These are phyloP conservation scores for Agelas oroides DNA, from an alignment of 37 sponge, comb jelly and placozoan species.

Conservation along the genomic window DNA sequence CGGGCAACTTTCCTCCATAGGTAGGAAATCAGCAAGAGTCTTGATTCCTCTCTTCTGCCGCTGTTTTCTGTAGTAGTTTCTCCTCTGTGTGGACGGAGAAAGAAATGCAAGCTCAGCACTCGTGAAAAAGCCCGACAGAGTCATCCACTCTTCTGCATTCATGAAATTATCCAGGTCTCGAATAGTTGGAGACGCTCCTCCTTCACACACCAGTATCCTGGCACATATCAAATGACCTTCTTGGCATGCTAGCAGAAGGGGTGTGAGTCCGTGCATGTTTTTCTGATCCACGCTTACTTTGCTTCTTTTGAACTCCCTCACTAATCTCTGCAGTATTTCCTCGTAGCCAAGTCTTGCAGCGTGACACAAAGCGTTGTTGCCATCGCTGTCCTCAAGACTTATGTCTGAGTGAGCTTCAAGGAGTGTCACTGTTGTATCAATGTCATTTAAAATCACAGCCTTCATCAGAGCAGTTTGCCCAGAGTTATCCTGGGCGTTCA, in stretches of 20 bases:
- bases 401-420: conserved; percentile 32
- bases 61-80: conserved; percentile 30
- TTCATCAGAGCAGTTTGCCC: conserved; percentile 75
- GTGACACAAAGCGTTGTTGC: conserved; percentile 68
- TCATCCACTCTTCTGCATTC: conserved; percentile 79
- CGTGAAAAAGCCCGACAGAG: conserved; percentile 1
- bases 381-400: conserved; percentile 55
- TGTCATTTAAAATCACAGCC: conserved; percentile 48
- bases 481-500: conserved; percentile 52
- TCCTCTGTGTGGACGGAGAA: conserved; percentile 34
- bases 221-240: conserved; percentile 63
- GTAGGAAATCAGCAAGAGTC: conserved; percentile 70
- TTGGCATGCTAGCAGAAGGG: conserved; percentile 74
- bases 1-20: not conserved
- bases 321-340: conserved; percentile 40
- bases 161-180: conserved; percentile 86
- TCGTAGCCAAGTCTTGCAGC: conserved; percentile 59
- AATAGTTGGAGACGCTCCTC: conserved; percentile 71
- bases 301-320: conserved; percentile 19
- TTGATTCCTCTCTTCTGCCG: conserved; percentile 56
- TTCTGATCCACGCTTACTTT: conserved; percentile 53
- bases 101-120: conserved; percentile 53
- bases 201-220: conserved; percentile 58
- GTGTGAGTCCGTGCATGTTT: conserved; percentile 82
- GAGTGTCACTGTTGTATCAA: conserved; percentile 14